Conservation (phyloP, 2,888 invertebrate species). For the Lissonota sp. region DNA sequence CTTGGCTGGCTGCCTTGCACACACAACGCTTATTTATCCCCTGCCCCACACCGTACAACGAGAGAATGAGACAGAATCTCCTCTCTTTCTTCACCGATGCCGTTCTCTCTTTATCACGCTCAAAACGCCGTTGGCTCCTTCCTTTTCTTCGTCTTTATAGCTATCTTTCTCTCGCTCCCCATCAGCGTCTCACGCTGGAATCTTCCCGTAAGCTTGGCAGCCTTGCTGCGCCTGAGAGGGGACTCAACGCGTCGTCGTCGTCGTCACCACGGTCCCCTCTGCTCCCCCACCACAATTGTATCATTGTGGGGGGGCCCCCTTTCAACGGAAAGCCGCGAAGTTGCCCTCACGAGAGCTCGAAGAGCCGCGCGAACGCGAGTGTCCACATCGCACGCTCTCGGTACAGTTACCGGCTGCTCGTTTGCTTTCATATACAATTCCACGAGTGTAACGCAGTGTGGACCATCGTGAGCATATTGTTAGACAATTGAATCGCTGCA, state of each 20-base stretch:
- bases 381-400: slow-evolving; percentile 73
- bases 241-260: slow-evolving; percentile 38
- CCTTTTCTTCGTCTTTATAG: background rate
- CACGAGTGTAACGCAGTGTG: slow-evolving; percentile 46
- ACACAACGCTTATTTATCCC: slow-evolving; percentile 69
- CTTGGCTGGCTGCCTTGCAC: slow-evolving; percentile 57
- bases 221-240: slow-evolving; percentile 16
- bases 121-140: slow-evolving; percentile 14
- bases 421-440: slow-evolving; percentile 70
- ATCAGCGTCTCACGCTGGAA: slow-evolving; percentile 14
- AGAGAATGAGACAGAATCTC: slow-evolving; percentile 9
- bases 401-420: slow-evolving; percentile 80
- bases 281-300: slow-evolving; percentile 22
- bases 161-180: background rate
- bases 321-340: slow-evolving; percentile 8
- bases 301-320: background rate
- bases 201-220: slow-evolving; percentile 34
- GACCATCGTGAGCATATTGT: too few relatives aligned
- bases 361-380: slow-evolving; percentile 72
- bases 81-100: slow-evolving; percentile 56
- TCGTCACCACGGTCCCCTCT: slow-evolving; percentile 47
- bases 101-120: background rate
- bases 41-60: slow-evolving; percentile 50
- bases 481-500: too few relatives aligned
- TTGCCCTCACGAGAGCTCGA: slow-evolving; percentile 38